Base-by-base conservation (phyloP, 2,888 invertebrate genomes). In the Arrhopalites spinosus region DNA sequence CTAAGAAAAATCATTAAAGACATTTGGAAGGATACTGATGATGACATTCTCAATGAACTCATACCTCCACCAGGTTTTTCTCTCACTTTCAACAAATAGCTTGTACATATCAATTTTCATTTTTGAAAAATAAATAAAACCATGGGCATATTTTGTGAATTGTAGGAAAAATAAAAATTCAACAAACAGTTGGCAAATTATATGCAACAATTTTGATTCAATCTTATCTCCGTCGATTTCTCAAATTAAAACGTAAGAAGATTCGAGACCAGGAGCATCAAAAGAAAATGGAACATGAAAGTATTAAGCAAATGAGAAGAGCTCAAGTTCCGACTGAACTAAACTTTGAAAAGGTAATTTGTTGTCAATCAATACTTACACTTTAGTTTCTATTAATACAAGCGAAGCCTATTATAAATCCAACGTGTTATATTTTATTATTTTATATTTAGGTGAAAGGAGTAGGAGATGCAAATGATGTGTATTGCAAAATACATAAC, bases 51-150 rank as follows among this genome's bases (percentile, higher is more conserved):
- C 81, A 98, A 99, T 86, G 97, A 98, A 88, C 97, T 99, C 50
- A 98, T 99, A 0, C 98, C 98, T 30, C 98, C 98, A 0, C 97
- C 98, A 0, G 98, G 98, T 84, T n/a, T n/a, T n/a, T n/a, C n/a
- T n/a, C 36, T 66, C 36, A 36, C 29, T 30, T 25, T 63, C 23
- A 63, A 25, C 25, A 8, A 63, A 25, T 8, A 23, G 13, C 11
- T 23, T 25, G 11, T 5, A 20, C 11, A 67, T 45, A 36, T 25
- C 36, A 36, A 5, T 45, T 23, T 20, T 7, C 43, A 11, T n/a
- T 36, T 67, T 36, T 27, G 11, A 56, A 20, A 20, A 5, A n/a
- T n/a, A n/a, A n/a, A n/a, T n/a, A n/a, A n/a, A n/a, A n/a, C n/a
- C n/a, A n/a, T n/a, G n/a, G n/a, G n/a, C n/a, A n/a, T 56, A 5